Percentiles rank a stretch among this genome's conserved stretches.
phyloP scores from a whole-genome alignment of 2,888 invertebrate genomes.

The Leucophenga maculata region DNA sequence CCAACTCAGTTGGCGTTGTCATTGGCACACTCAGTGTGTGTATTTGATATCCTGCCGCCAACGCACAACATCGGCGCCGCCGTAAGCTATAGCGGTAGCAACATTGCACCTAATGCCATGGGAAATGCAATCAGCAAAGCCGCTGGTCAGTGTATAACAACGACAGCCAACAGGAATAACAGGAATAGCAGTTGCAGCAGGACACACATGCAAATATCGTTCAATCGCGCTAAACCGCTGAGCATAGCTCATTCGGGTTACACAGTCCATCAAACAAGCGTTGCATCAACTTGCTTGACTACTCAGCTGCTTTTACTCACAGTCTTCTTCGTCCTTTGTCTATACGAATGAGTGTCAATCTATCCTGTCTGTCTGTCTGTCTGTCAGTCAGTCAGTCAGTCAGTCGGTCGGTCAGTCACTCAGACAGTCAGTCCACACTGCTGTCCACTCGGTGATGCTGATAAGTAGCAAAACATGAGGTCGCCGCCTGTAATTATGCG shows the following conservation, averaged over 20 bases:
- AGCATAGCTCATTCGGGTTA: too few species aligned
- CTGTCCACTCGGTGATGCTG: slow-evolving; percentile 50
- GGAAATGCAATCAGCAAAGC: slow-evolving; percentile 49
- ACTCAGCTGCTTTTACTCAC: not conserved
- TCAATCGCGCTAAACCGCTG: slow-evolving; percentile 1
- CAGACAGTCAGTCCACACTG: too few species aligned
- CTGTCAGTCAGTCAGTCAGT: not conserved
- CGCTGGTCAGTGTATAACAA: not conserved
- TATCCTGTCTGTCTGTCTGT: not conserved
- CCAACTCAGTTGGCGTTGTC: not conserved
- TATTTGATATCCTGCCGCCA: slow-evolving; percentile 18
- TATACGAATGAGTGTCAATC: not conserved
- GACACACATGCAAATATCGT: not conserved
- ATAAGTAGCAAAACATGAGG: slow-evolving; percentile 69
- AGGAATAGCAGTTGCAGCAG: slow-evolving; percentile 26
- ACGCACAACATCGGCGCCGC: slow-evolving; percentile 26
- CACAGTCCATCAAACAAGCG: not conserved
- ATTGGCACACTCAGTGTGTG: too few species aligned
- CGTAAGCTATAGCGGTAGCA: slow-evolving; percentile 15
- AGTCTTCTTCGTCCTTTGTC: not conserved
- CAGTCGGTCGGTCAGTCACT: slow-evolving; percentile 49
- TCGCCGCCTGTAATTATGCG: slow-evolving; percentile 67
- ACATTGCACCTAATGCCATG: slow-evolving; percentile 22
- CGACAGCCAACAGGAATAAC: slow-evolving; percentile 34
- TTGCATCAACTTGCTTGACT: not conserved